phyloP scores from a whole-genome alignment of 1,140 invertebrate species.

The Spodoptera litura region DNA sequence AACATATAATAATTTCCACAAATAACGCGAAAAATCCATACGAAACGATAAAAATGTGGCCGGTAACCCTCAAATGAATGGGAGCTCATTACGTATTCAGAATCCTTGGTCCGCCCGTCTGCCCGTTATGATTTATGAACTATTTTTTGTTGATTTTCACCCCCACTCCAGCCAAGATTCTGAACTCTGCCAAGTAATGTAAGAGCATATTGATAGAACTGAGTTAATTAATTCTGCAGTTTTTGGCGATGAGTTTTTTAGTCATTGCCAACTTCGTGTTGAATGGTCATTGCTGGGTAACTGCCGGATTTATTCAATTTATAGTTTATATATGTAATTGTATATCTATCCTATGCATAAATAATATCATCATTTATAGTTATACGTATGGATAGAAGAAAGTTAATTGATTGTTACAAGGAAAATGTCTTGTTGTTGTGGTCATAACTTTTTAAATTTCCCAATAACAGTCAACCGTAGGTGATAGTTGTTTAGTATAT shows the following conservation, averaged over 20 bases:
- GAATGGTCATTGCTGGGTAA: constrained; percentile 17
- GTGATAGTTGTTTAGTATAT: too few species aligned
- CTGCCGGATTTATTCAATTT: not conserved
- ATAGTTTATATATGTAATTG: not conserved
- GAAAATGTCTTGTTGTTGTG: not conserved
- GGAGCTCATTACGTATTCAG: constrained; percentile 71
- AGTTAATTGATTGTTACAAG: not conserved
- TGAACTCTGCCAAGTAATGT: constrained; percentile 64
- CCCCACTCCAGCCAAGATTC: constrained; percentile 63
- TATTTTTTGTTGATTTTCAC: constrained; percentile 69
- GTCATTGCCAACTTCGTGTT: constrained; percentile 37
- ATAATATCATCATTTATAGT: too few species aligned
- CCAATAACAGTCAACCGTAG: too few species aligned
- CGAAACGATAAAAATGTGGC: constrained; percentile 52
- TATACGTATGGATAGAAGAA: too few species aligned
- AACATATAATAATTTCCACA: constrained; percentile 41
- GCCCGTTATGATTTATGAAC: constrained; percentile 71
- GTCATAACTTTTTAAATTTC: not conserved
- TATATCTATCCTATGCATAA: not conserved
- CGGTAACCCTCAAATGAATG: constrained; percentile 68
- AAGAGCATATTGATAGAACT: constrained; percentile 69
- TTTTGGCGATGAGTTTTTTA: constrained; percentile 47
- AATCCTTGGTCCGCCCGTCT: constrained; percentile 65
- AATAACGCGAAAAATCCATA: constrained; percentile 47
- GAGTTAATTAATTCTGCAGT: constrained; percentile 55